Percentiles rank a stretch among this genome's conserved stretches.
Conservation (phyloP, 1,140 invertebrate species). For the Drosophila subobscura region DNA sequence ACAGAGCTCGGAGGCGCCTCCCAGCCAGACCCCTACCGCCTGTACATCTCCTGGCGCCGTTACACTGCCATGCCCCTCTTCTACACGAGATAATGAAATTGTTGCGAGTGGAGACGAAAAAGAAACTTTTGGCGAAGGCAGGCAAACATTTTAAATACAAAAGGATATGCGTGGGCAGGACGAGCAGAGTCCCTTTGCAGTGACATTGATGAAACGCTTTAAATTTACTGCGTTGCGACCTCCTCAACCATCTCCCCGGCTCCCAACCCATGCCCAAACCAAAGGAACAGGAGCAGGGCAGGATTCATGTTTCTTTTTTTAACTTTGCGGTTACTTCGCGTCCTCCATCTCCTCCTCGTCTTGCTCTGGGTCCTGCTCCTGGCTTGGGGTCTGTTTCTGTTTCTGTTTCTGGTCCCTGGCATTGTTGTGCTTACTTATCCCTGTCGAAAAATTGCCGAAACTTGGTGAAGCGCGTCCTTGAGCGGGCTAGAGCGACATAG, state of each 20-base stretch:
- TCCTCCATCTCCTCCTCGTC: slow-evolving; percentile 8
- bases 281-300: background rate
- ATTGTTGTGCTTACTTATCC: slow-evolving; percentile 80
- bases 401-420: slow-evolving; percentile 24
- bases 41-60: background rate
- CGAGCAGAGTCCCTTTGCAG: slow-evolving; percentile 51
- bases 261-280: background rate
- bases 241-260: background rate
- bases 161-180: slow-evolving; percentile 77
- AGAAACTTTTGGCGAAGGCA: slow-evolving; percentile 67
- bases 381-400: slow-evolving; percentile 3
- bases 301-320: slow-evolving; percentile 24
- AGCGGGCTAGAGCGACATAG: background rate
- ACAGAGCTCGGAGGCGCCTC: slow-evolving; percentile 15
- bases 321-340: slow-evolving; percentile 55
- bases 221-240: slow-evolving; percentile 70
- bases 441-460: slow-evolving; percentile 73
- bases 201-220: slow-evolving; percentile 80
- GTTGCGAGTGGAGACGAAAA: slow-evolving; percentile 52
- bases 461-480: slow-evolving; percentile 61
- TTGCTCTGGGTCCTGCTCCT: slow-evolving; percentile 15
- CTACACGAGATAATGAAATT: slow-evolving; percentile 74
- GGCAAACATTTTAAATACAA: slow-evolving; percentile 81
- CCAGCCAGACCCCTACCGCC: slow-evolving; percentile 21
- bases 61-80: slow-evolving; percentile 16